Conservation (phyloP, 2,113 vertebrate species). For the Cranoglanis bouderius region DNA sequence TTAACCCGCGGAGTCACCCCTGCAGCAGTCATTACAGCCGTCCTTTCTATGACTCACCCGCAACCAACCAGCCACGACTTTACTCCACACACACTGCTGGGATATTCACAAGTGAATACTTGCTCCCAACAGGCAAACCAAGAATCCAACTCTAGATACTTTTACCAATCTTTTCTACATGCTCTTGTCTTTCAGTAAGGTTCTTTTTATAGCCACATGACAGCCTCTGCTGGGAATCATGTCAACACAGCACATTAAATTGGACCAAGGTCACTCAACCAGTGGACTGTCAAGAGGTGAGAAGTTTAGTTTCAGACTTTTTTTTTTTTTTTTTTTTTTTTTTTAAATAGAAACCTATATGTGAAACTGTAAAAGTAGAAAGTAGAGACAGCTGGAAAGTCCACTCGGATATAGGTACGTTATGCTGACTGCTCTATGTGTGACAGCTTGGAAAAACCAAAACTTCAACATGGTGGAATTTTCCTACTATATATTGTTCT, state of each 20-base stretch:
- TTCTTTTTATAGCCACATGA: slow-evolving; percentile 9
- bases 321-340: background rate
- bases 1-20: slow-evolving; percentile 43
- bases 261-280: slow-evolving; percentile 24
- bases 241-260: slow-evolving; percentile 14
- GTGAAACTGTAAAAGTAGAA: slow-evolving; percentile 20
- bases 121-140: background rate
- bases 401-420: background rate
- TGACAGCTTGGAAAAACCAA: background rate
- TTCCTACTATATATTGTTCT: background rate
- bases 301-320: background rate
- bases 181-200: background rate
- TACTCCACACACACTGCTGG: background rate
- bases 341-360: background rate
- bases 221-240: slow-evolving; percentile 9
- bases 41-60: slow-evolving; percentile 5
- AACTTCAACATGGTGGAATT: background rate
- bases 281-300: slow-evolving; percentile 5
- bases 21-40: slow-evolving; percentile 16
- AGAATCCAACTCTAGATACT: background rate
- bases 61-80: background rate
- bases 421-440: background rate
- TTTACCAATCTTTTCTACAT: background rate
- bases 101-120: slow-evolving; percentile 10
- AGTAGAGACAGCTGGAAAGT: slow-evolving; percentile 17